Evolutionary conservation across 2,888 invertebrate genomes (phyloP).

Genomic region (Agrochola lota): DNA sequence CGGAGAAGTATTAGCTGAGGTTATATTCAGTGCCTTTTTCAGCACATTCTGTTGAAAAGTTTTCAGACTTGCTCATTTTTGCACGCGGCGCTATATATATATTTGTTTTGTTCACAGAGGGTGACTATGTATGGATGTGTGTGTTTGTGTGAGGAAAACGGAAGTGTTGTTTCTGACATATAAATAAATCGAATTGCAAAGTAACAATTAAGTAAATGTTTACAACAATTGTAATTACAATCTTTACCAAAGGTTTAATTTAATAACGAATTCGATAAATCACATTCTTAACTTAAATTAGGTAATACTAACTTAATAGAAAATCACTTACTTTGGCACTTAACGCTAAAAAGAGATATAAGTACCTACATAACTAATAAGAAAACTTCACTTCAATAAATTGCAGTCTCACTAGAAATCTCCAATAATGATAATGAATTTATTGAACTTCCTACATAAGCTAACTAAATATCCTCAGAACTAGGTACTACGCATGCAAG

Average conservation of each 20-base stretch:
- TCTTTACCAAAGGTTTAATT: not conserved
- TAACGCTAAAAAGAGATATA: not conserved
- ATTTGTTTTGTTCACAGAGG: not conserved
- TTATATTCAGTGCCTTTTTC: constrained; percentile 13
- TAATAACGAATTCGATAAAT: not conserved
- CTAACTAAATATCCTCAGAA: constrained; percentile 5
- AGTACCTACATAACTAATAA: not conserved
- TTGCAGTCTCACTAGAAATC: not conserved
- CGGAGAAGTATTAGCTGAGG: constrained; percentile 8
- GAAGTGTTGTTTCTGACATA: not conserved
- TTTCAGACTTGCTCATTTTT: constrained; percentile 7
- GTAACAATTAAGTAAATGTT: not conserved
- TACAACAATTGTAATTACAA: not conserved
- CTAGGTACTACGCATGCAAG: not conserved
- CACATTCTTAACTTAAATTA: no score
- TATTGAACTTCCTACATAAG: not conserved
- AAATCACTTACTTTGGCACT: not conserved
- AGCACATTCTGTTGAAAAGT: not conserved
- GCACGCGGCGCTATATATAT: not conserved
- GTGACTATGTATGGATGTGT: not conserved
- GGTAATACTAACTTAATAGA: not conserved
- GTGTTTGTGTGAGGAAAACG: not conserved
- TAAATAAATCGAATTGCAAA: not conserved
- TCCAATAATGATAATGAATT: not conserved
- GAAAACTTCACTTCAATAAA: not conserved